Evolutionary conservation across 2,113 vertebrate genomes (phyloP).

Genomic region (Myotis yumanensis): DNA sequence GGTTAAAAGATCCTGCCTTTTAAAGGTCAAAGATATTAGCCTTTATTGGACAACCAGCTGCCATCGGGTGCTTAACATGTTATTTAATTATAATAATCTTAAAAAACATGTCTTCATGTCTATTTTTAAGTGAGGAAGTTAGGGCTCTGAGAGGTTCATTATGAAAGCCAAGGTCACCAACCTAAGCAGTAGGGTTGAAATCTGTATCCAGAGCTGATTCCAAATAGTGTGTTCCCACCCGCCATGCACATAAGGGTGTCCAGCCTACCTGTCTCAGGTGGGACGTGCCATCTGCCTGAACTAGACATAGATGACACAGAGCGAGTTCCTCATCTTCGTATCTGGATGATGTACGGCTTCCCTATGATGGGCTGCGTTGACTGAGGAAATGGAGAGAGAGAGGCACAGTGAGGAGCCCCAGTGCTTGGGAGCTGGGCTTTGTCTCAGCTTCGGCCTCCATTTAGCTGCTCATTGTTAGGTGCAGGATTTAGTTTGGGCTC

Average conservation of each 20-base stretch:
- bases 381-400: background rate
- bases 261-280: background rate
- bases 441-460: background rate
- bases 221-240: background rate
- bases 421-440: background rate
- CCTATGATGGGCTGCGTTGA: background rate
- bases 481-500: background rate
- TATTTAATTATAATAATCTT: background rate
- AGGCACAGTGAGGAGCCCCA: background rate
- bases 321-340: background rate
- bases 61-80: background rate
- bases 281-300: background rate
- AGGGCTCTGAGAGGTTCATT: background rate
- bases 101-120: background rate
- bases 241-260: background rate
- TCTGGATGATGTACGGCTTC: background rate
- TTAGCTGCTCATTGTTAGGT: background rate
- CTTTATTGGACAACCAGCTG: background rate
- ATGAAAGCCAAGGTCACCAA: background rate
- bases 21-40: background rate
- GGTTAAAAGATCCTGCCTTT: background rate
- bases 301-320: background rate
- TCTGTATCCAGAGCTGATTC: background rate
- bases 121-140: background rate
- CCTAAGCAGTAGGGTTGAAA: background rate